Evolutionary conservation across 2,888 invertebrate genomes (phyloP).

Genomic region (Polylopha cassiicola): DNA sequence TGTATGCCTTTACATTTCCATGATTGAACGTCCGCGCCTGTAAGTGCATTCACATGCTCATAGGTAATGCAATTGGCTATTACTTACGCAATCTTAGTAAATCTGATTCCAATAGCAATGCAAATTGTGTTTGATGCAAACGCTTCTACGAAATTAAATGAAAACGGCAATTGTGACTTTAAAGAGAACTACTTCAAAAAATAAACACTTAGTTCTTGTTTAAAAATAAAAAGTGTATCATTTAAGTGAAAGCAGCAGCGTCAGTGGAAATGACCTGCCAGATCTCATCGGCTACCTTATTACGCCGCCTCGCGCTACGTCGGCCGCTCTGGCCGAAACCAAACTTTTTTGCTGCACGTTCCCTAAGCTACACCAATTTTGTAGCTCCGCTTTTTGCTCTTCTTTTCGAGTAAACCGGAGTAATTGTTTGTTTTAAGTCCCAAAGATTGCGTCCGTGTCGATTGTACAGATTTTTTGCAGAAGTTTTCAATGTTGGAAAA

Average conservation of each 20-base stretch:
- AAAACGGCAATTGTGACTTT: slow-evolving; percentile 5
- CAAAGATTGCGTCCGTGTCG: slow-evolving; percentile 58
- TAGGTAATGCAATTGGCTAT: slow-evolving; percentile 18
- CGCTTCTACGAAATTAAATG: slow-evolving; percentile 9
- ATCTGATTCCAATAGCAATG: slow-evolving; percentile 15
- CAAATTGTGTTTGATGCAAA: slow-evolving; percentile 9
- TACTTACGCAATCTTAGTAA: slow-evolving; percentile 15
- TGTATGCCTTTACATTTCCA: slow-evolving; percentile 32
- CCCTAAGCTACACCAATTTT: slow-evolving; percentile 72
- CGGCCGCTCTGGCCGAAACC: slow-evolving; percentile 48
- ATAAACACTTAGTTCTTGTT: slow-evolving; percentile 14
- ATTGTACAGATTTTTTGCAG: slow-evolving; percentile 67
- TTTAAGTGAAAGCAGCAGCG: slow-evolving; percentile 24
- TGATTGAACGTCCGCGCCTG: slow-evolving; percentile 35
- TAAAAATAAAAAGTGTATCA: slow-evolving; percentile 5
- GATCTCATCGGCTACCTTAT: slow-evolving; percentile 54
- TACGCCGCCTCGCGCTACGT: slow-evolving; percentile 51
- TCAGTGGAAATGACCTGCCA: slow-evolving; percentile 38
- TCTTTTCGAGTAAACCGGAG: slow-evolving; percentile 72
- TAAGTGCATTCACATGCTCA: slow-evolving; percentile 12
- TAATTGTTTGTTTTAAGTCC: slow-evolving; percentile 76
- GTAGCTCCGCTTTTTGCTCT: slow-evolving; percentile 71
- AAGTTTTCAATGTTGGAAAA: slow-evolving; percentile 62
- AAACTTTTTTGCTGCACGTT: slow-evolving; percentile 66
- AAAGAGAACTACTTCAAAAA: too few relatives aligned